Base-by-base conservation (phyloP, 2,888 invertebrate species). In the Phasia obesa region DNA sequence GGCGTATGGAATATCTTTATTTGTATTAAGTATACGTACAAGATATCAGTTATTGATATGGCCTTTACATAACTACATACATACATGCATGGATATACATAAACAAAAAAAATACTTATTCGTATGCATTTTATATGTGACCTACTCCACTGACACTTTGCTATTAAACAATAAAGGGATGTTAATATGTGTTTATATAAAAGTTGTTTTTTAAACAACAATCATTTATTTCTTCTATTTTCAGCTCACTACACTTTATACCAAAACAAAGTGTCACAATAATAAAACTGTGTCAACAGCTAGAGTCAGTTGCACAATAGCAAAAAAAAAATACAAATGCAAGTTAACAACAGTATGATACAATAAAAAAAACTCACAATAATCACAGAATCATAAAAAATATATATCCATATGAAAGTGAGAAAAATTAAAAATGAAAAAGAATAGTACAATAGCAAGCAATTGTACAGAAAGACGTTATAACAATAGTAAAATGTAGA, bases 281-380 rank as follows among this genome's bases (percentile, higher is more conserved):
- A 82, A 83, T 55, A 79, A 69, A 82, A 74, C 79, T 83, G 71
- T 83, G 83, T 83, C 83, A 83, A 83, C 83, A 79, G 25, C 64
- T 59, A 77, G 59, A 83, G 83, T 79, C 79, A 70, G 74, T 65
- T 78, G 51, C 13, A 47, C 23, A 27, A 23, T 62, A 15, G 44
- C 0, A 57, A 31, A 38, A 25, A 11, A 65, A 3, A 59, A 55
- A 42, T 31, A 55, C 6, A 42, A 64, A 75, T 57, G 59, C 35
- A 76, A 70, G 64, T 64, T 57, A 70, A 75, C 62, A 75, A 55
- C 49, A 62, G 47, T 47, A 80, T 23, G 51, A 51, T 42, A 51
- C 27, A 17, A 27, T 9, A 13, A 60, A 49, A 67, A 57, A 55
- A 55, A 57, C 13, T 71, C 59, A 73, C 49, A 47, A 44, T 51